Evolutionary conservation across 53 echinoderm and acorn worm genomes (phyloP).

Genomic region (Antedon mediterranea): DNA sequence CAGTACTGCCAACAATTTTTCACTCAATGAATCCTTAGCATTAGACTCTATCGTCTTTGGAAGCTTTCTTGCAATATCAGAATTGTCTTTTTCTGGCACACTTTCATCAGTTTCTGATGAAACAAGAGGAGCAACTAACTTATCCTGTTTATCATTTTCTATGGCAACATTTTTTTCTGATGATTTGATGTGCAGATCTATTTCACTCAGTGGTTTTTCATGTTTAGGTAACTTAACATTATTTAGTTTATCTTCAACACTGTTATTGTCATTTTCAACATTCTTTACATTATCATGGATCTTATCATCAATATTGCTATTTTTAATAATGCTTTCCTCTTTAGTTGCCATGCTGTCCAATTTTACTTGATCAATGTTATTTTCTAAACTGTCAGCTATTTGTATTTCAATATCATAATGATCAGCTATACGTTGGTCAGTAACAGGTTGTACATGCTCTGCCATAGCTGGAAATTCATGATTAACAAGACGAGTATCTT

Average conservation of each 20-base stretch:
- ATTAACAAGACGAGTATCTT: neutral
- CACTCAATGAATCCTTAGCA: neutral
- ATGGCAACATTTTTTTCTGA: neutral
- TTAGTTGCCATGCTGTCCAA: neutral
- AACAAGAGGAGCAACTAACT: neutral
- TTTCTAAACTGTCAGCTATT: neutral
- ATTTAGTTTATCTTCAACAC: too few relatives aligned
- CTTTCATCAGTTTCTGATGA: neutral
- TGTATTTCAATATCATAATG: neutral
- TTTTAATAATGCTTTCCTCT: neutral
- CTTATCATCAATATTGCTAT: neutral
- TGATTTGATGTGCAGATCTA: neutral
- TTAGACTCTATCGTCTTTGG: neutral
- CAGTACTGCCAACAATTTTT: neutral
- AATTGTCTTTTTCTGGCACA: neutral
- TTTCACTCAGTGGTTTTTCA: neutral
- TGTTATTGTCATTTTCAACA: too few relatives aligned
- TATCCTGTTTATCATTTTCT: neutral
- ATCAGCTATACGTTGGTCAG: neutral
- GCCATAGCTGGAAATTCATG: neutral
- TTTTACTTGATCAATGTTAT: neutral
- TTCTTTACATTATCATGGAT: too few relatives aligned
- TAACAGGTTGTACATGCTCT: neutral
- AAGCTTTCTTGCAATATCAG: neutral
- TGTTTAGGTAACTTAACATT: too few relatives aligned